Evolutionary conservation across 2,888 invertebrate genomes (phyloP).

Genomic region (Nomada lathburiana): DNA sequence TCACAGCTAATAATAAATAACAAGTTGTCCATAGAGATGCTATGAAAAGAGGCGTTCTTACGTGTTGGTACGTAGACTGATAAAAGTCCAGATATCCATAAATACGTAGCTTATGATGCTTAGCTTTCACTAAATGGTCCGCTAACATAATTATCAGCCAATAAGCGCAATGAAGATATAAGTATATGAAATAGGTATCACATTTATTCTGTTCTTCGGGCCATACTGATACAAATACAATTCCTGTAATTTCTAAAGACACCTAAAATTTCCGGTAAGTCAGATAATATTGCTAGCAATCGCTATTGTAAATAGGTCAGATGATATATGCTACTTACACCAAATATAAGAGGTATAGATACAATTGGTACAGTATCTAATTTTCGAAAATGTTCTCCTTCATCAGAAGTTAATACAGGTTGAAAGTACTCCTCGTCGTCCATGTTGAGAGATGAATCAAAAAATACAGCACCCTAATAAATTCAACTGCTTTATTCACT

Average conservation of each 20-base stretch:
- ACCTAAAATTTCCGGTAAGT: conserved; percentile 72
- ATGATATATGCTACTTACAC: conserved; percentile 70
- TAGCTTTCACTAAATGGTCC: conserved; percentile 86
- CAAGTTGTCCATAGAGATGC: conserved; percentile 86
- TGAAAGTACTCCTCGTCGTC: conserved; percentile 81
- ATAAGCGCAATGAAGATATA: conserved; percentile 81
- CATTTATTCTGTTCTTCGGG: conserved; percentile 80
- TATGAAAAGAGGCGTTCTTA: conserved; percentile 87
- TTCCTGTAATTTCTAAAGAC: conserved; percentile 79
- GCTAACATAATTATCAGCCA: conserved; percentile 79
- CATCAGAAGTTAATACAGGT: conserved; percentile 78
- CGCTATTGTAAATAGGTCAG: too few species aligned
- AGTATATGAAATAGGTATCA: conserved; percentile 81
- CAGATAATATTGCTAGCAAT: too few species aligned
- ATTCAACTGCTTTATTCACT: conserved; percentile 6
- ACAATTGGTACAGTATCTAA: conserved; percentile 78
- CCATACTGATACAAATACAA: conserved; percentile 81
- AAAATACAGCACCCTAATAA: conserved; percentile 77
- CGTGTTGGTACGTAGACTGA: conserved; percentile 87
- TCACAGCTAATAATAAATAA: conserved; percentile 79
- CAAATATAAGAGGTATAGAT: conserved; percentile 75
- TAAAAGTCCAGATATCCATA: conserved; percentile 90
- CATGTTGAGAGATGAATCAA: conserved; percentile 80
- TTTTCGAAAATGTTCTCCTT: conserved; percentile 77
- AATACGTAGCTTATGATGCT: conserved; percentile 87